These are phyloP conservation scores for Psettodes erumei DNA, from an alignment of 2,113 vertebrate genomes.

Conservation along the genomic window DNA sequence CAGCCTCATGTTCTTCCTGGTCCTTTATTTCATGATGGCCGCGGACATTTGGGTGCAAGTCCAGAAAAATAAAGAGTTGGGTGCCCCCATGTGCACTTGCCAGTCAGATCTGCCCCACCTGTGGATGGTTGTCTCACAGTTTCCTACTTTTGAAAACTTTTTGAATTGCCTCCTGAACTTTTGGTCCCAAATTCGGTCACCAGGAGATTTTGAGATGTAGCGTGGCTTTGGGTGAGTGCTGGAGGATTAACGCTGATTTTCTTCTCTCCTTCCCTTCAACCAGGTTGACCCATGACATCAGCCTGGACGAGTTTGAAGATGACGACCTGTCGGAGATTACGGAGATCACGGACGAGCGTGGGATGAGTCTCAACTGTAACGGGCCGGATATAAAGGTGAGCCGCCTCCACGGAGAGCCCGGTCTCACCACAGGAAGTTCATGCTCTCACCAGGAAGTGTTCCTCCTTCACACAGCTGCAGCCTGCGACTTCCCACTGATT, in stretches of 20 bases:
- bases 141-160: too few relatives aligned
- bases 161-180: too few relatives aligned
- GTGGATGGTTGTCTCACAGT: too few relatives aligned
- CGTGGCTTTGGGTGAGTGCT: background rate
- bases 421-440: background rate
- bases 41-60: background rate
- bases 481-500: too few relatives aligned
- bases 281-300: slow-evolving; percentile 98
- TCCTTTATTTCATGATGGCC: background rate
- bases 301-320: slow-evolving; percentile 98
- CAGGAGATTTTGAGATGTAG: slow-evolving; percentile 22
- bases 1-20: slow-evolving; percentile 48
- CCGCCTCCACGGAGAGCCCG: background rate
- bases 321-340: slow-evolving; percentile 96
- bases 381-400: slow-evolving; percentile 88
- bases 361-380: slow-evolving; percentile 93
- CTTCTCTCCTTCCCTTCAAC: slow-evolving; percentile 22
- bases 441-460: background rate
- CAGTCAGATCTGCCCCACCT: background rate
- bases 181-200: slow-evolving; percentile 9
- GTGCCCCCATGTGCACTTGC: too few relatives aligned
- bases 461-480: too few relatives aligned
- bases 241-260: slow-evolving; percentile 25
- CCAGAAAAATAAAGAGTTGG: background rate
- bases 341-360: slow-evolving; percentile 93